Percentiles rank a stretch among this genome's conserved stretches.
Evolutionary conservation across 2,888 invertebrate genomes (phyloP).

Genomic region (Agrotis segetum): DNA sequence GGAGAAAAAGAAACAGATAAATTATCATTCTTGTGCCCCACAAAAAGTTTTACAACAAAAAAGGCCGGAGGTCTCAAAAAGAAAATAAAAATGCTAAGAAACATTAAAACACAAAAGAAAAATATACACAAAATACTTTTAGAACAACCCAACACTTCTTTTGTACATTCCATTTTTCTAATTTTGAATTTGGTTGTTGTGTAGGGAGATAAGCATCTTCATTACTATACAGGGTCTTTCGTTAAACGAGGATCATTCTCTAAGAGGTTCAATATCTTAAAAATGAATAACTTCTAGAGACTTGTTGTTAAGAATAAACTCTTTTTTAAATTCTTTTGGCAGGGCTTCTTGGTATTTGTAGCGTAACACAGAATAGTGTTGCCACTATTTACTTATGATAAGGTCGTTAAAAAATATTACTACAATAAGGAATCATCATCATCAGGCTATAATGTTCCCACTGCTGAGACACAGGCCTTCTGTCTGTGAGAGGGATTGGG

Average conservation of each 20-base stretch:
- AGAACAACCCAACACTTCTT: conserved; percentile 14
- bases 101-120: conserved; percentile 22
- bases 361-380: no score
- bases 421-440: no score
- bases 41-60: conserved; percentile 11
- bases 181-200: conserved; percentile 22
- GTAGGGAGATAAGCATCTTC: background rate
- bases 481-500: no score
- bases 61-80: conserved; percentile 26
- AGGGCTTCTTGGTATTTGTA: no score
- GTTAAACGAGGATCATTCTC: background rate
- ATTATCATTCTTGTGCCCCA: background rate
- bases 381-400: background rate
- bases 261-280: no score
- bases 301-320: no score
- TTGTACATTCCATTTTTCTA: conserved; percentile 20
- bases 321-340: no score
- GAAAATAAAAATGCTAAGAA: conserved; percentile 26
- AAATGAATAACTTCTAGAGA: no score
- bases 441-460: no score
- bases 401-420: no score
- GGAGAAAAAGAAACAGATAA: background rate
- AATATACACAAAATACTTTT: conserved; percentile 8
- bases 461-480: no score
- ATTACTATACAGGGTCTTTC: background rate